A percentile compares a stretch with the other conserved stretches of the same genome.
Evolutionary conservation across 1,140 invertebrate genomes (phyloP).

Genomic region (Cydia fagiglandana): DNA sequence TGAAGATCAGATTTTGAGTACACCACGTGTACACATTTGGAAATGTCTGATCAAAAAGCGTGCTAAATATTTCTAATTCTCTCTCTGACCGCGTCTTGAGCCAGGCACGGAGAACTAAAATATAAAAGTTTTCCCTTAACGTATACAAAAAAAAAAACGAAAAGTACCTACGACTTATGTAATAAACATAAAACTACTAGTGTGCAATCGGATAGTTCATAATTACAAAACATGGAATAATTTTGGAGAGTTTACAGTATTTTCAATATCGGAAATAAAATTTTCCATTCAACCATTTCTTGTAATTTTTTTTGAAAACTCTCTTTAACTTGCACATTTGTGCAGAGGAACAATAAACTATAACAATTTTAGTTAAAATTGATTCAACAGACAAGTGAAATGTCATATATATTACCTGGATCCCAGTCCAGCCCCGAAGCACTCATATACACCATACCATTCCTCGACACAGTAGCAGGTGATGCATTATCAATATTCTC

Average conservation of each 20-base stretch:
- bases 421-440: conserved; percentile 95
- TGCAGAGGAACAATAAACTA: too few species aligned
- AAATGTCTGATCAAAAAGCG: conserved; percentile 91
- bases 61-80: conserved; percentile 87
- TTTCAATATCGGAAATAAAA: too few species aligned
- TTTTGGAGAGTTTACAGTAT: too few species aligned
- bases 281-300: too few species aligned
- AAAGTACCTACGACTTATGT: background rate
- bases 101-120: conserved; percentile 86
- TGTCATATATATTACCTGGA: conserved; percentile 80
- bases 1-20: conserved; percentile 89
- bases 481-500: conserved; percentile 98
- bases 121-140: conserved; percentile 10
- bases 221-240: too few species aligned
- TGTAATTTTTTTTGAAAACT: too few species aligned
- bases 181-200: background rate
- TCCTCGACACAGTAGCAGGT: conserved; percentile 96
- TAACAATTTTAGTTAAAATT: too few species aligned
- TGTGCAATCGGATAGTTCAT: too few species aligned
- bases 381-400: conserved; percentile 23
- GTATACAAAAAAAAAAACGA: conserved; percentile 20
- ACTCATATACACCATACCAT: conserved; percentile 99
- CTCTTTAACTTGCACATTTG: too few species aligned
- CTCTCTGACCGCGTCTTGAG: conserved; percentile 85
- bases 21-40: conserved; percentile 88